phyloP scores from a whole-genome alignment of 2,888 invertebrate genomes.

The Brenthis hecate region DNA sequence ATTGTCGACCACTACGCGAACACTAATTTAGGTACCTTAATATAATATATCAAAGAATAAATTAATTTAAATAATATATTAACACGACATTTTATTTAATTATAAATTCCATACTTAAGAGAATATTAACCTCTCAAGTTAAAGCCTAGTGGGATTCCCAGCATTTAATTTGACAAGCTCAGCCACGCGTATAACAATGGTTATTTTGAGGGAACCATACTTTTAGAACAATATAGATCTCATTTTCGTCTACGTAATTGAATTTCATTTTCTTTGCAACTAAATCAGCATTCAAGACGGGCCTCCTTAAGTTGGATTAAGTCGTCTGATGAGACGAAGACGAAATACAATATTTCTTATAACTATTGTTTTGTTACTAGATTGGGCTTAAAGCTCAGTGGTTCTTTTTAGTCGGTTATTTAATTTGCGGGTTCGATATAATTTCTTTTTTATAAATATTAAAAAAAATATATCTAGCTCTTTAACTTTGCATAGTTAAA shows the following conservation, averaged over 20 bases:
- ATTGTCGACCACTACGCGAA: no score
- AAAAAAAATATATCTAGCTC: no score
- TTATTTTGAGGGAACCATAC: constrained; percentile 13
- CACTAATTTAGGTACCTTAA: no score
- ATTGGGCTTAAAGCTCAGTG: neutral
- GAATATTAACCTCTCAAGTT: constrained; percentile 3
- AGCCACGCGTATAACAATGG: constrained; percentile 16
- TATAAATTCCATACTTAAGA: neutral
- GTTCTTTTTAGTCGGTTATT: no score
- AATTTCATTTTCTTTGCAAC: constrained; percentile 30
- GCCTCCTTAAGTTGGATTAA: constrained; percentile 41
- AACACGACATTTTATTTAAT: neutral
- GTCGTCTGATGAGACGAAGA: constrained; percentile 37
- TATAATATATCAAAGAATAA: neutral
- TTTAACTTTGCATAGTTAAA: no score
- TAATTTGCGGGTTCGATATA: no score
- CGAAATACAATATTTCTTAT: constrained; percentile 14
- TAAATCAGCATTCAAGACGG: constrained; percentile 32
- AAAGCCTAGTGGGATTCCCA: constrained; percentile 13
- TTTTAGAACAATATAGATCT: constrained; percentile 8
- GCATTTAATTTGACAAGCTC: constrained; percentile 20
- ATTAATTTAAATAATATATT: constrained; percentile 6
- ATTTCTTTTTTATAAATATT: no score
- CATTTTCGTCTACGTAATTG: constrained; percentile 31
- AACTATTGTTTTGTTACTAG: constrained; percentile 1